Evolutionary conservation across 2,888 invertebrate species (phyloP).

Genomic region (Nebria brevicollis): DNA sequence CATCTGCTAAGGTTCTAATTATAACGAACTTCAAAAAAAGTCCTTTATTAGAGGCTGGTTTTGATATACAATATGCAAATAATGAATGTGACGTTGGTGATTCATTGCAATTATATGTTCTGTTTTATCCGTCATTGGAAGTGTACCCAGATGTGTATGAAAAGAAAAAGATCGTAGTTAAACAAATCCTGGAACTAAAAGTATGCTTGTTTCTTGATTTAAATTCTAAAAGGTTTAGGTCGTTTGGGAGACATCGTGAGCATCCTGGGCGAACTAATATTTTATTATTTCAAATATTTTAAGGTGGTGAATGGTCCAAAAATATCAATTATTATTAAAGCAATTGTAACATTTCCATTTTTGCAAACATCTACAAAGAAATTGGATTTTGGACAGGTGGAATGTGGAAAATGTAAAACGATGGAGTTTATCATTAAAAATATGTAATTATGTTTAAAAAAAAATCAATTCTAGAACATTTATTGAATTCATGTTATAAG

Average conservation of each 20-base stretch:
- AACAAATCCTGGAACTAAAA: conserved; percentile 64
- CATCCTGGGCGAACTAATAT: neutral
- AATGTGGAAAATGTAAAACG: conserved; percentile 69
- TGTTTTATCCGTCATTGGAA: conserved; percentile 65
- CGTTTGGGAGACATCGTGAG: neutral
- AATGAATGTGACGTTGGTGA: conserved; percentile 65
- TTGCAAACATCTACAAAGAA: conserved; percentile 62
- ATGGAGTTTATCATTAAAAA: conserved; percentile 68
- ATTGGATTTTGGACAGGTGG: conserved; percentile 68
- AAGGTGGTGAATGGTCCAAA: conserved; percentile 69
- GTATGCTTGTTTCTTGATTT: conserved; percentile 57
- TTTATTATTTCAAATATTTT: neutral
- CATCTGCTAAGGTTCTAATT: conserved; percentile 47
- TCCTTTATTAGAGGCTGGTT: conserved; percentile 54
- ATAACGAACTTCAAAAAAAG: conserved; percentile 48
- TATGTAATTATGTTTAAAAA: conserved; percentile 62
- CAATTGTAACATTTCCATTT: conserved; percentile 69
- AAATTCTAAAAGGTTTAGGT: conserved; percentile 2
- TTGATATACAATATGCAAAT: conserved; percentile 57
- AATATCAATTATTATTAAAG: conserved; percentile 69
- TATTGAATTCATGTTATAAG: too few relatives aligned
- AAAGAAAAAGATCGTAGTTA: conserved; percentile 58
- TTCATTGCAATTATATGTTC: conserved; percentile 64
- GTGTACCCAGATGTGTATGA: conserved; percentile 56
- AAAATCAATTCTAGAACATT: too few relatives aligned